Conservation (phyloP, 1,140 invertebrate species). For the Thrips palmi region DNA sequence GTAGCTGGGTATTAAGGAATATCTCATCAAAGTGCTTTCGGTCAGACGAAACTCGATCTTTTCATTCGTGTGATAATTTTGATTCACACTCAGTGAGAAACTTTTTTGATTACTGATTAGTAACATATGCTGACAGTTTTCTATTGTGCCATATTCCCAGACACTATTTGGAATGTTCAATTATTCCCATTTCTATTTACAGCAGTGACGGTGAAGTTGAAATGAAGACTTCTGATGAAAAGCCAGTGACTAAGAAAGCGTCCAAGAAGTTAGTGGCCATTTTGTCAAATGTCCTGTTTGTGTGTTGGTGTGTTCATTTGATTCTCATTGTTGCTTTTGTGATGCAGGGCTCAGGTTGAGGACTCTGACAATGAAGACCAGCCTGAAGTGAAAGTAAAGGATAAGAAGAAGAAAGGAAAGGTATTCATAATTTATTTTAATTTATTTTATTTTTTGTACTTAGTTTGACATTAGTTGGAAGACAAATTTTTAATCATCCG, state of each 20-base stretch:
- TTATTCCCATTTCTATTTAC: no score
- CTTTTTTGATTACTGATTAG: no score
- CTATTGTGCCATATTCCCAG: no score
- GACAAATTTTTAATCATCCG: no score
- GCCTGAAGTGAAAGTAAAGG: constrained; percentile 10
- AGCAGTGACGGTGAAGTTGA: constrained; percentile 8
- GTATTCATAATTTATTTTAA: constrained; percentile 16
- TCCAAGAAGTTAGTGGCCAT: constrained; percentile 22
- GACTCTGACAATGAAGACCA: constrained; percentile 14
- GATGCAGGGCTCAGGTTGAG: constrained; percentile 17
- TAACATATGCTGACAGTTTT: no score
- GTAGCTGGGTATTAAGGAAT: no score
- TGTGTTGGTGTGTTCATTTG: constrained; percentile 5
- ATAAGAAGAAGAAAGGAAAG: constrained; percentile 18
- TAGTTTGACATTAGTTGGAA: no score
- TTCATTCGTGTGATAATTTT: no score
- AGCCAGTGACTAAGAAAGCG: constrained; percentile 23
- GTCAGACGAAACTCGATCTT: no score
- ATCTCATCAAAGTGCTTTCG: no score
- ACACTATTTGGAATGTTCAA: no score
- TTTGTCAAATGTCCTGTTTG: constrained; percentile 13
- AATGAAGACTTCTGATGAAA: constrained; percentile 13
- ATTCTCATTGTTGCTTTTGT: constrained; percentile 14
- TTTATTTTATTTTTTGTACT: constrained; percentile 12
- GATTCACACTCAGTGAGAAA: no score